These are phyloP conservation scores for Drosophila rhopaloa DNA, from an alignment of 1,140 invertebrate genomes.

Conservation along the genomic window DNA sequence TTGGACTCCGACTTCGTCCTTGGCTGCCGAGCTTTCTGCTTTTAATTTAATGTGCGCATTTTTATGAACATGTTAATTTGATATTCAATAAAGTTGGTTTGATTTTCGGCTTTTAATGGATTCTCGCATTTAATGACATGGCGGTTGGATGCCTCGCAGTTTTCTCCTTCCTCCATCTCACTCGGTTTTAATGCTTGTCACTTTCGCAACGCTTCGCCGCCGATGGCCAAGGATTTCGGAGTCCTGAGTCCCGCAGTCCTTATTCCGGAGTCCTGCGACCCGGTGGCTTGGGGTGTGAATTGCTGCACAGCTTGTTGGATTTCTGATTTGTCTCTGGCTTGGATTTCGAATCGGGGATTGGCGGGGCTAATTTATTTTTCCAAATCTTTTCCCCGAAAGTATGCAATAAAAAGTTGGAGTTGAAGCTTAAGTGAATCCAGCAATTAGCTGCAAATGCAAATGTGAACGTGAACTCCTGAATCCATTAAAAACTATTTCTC, in stretches of 20 bases:
- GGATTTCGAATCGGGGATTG: background rate
- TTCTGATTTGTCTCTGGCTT: slow-evolving; percentile 61
- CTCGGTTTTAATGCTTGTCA: slow-evolving; percentile 39
- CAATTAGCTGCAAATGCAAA: slow-evolving; percentile 19
- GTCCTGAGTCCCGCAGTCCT: background rate
- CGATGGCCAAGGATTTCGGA: slow-evolving; percentile 42
- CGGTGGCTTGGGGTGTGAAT: slow-evolving; percentile 46
- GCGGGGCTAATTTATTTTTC: background rate
- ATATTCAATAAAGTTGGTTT: slow-evolving; percentile 84
- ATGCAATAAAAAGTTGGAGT: slow-evolving; percentile 18
- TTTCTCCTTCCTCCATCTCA: slow-evolving; percentile 14
- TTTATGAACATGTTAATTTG: slow-evolving; percentile 84
- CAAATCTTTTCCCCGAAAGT: background rate
- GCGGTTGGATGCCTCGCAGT: slow-evolving; percentile 37
- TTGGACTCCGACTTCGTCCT: slow-evolving; percentile 32
- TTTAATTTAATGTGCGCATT: slow-evolving; percentile 82
- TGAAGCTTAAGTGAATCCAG: slow-evolving; percentile 26
- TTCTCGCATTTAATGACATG: slow-evolving; percentile 77
- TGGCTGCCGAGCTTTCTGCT: slow-evolving; percentile 18
- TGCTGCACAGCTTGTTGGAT: slow-evolving; percentile 71
- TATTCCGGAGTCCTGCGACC: background rate
- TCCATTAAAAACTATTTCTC: slow-evolving; percentile 29
- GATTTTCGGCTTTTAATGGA: slow-evolving; percentile 83
- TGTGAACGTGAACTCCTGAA: background rate
- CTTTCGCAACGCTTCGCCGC: slow-evolving; percentile 59